Evolutionary conservation across 2,888 invertebrate genomes (phyloP).

Genomic region (Brenthis daphne): DNA sequence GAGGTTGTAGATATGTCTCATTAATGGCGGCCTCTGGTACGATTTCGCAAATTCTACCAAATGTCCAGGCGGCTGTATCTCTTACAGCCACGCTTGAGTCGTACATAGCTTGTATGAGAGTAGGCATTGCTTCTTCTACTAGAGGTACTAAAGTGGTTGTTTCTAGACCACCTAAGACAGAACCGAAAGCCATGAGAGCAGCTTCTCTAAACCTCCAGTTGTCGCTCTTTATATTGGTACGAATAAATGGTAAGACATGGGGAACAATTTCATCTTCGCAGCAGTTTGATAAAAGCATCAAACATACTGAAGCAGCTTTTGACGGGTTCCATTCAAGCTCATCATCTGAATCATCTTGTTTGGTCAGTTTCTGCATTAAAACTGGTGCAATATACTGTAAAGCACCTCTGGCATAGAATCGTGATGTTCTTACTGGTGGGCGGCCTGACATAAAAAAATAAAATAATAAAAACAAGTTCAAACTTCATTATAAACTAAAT

Average conservation of each 20-base stretch:
- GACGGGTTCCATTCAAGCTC: constrained; percentile 99
- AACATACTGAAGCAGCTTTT: constrained; percentile 99
- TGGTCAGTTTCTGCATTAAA: constrained; percentile 95
- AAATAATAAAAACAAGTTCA: constrained; percentile 27
- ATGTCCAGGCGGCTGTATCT: constrained; percentile 99
- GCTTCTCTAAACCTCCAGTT: constrained; percentile 98
- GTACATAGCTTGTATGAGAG: constrained; percentile 96
- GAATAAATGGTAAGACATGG: constrained; percentile 97
- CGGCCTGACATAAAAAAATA: constrained; percentile 80
- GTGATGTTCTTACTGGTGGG: constrained; percentile 95
- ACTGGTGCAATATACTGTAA: constrained; percentile 97
- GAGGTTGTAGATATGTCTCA: constrained; percentile 90
- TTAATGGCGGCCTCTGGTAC: constrained; percentile 97
- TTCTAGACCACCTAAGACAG: constrained; percentile 95
- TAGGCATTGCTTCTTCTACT: constrained; percentile 98
- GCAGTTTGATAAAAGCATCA: constrained; percentile 98
- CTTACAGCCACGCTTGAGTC: constrained; percentile 96
- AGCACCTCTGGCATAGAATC: constrained; percentile 99
- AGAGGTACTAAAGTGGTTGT: constrained; percentile 92
- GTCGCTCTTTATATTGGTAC: constrained; percentile 94
- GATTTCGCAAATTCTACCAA: constrained; percentile 98
- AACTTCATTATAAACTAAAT: background rate
- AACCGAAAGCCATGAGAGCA: constrained; percentile 99
- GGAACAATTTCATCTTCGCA: constrained; percentile 99
- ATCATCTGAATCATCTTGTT: constrained; percentile 98